Base-by-base conservation (phyloP, 2,888 invertebrate genomes). In the Mamestra brassicae region DNA sequence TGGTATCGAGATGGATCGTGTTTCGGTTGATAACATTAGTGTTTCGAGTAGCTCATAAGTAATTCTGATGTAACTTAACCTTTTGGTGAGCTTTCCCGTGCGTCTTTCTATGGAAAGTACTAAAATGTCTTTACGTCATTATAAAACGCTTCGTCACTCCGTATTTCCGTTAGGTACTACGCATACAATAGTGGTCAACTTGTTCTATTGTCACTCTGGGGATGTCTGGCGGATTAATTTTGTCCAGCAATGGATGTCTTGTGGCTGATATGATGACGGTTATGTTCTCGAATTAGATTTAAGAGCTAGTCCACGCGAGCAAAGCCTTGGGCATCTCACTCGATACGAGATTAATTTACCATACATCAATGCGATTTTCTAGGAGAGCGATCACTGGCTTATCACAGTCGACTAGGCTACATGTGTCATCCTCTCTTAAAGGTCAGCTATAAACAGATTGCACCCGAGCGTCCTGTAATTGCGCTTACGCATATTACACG, bases 391-490 rank as follows among this genome's bases (percentile, higher is more conserved):
- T 55, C 77, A 71, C 36, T 57, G 38, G 68, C 10, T 71, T 71
- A 84, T 47, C 47, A 74, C 78, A 62, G 63, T 54, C 61, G 62
- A 71, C 13, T 83, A 45, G 26, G 15, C 58, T 69, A 15, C 55
- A 63, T 70, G 54, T 65, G 64, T 75, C 62, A 76, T 74, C 62
- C 38, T 66, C 62, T 55, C 60, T 13, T 71, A 80, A 83, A 87
- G 86, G 81, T 81, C 80, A 68, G 70, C 54, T 85, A 83, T 77
- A 76, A 64, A 50, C 71, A 78, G 83, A 83, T 80, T 68, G 74
- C 81, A 78, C 34, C 62, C 81, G 61, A 57, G 58, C 72, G 75
- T 76, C 55, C 61, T 61, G n/a, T 83, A 70, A 85, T 87, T 74
- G 70, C 71, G 76, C 64, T 76, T 70, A 76, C 74, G 75, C 68